Base-by-base conservation (phyloP, 2,888 invertebrate genomes). In the Catocala sponsa region DNA sequence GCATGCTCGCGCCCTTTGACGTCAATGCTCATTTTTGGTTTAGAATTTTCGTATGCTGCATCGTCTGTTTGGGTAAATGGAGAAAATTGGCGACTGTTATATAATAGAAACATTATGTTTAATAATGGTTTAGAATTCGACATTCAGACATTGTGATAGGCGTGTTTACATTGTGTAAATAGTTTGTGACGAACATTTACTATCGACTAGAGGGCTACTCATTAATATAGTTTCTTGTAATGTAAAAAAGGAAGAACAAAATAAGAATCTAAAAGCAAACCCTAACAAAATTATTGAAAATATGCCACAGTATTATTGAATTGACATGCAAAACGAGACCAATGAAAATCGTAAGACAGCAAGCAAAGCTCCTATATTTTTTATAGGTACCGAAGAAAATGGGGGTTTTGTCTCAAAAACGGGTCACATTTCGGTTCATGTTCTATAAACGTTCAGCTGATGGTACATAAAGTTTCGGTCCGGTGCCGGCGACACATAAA, bases 391-490 rank as follows among this genome's bases (percentile, higher is more conserved):
- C 44, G 2, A 49, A 59, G 60, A 53, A 66, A 64, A 61, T 43
- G 33, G 43, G 35, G 56, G 65, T 70, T 65, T 68, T 74, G 74
- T 72, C 55, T 70, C 54, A 64, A 62, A 76, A 68, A 62, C 71
- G 64, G 65, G 53, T 59, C 63, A 59, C 65, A 71, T 78, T 68
- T 43, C 51, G 41, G 54, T 73, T 60, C 61, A 68, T 77, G 75
- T 68, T 59, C 74, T 64, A 74, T 77, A 82, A 80, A 80, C 78
- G 78, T 67, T 75, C 66, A 71, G 76, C 71, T 79, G 79, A 85
- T 83, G 80, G 81, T 74, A 81, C 84, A 81, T 89, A 89, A 88
- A 89, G 76, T 72, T 80, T 79, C 68, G 74, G 80, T 75, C 73
- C 79, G 78, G 77, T 74, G 78, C 80, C 74, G 78, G 76, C 76